phyloP scores from a whole-genome alignment of 2,113 vertebrate species.

The Lophura nycthemera region DNA sequence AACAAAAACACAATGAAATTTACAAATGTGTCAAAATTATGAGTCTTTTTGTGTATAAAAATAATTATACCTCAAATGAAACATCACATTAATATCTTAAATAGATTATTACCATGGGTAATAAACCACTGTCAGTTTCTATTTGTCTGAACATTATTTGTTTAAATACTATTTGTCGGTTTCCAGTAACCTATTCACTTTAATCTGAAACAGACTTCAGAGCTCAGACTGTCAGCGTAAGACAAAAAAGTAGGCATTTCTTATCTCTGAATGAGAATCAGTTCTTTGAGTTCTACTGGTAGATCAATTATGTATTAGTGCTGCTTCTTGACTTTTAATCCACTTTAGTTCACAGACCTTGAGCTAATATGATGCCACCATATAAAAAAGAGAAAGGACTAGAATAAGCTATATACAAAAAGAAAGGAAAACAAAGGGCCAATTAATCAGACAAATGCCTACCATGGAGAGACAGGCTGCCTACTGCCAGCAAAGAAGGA shows the following conservation, averaged over 20 bases:
- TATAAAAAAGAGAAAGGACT: conserved; percentile 28
- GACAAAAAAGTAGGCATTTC: neutral
- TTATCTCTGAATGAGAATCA: neutral
- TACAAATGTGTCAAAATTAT: neutral
- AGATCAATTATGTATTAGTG: conserved; percentile 56
- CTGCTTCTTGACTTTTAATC: conserved; percentile 51
- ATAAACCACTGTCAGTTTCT: neutral
- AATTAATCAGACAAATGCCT: conserved; percentile 5
- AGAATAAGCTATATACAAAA: neutral
- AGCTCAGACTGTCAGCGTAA: neutral
- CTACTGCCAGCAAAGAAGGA: neutral
- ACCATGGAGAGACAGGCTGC: neutral
- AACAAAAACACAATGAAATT: neutral
- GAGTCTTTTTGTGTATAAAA: neutral
- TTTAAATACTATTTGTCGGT: neutral
- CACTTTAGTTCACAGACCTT: conserved; percentile 46
- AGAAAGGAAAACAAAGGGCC: conserved; percentile 12
- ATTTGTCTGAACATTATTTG: neutral
- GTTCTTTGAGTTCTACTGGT: neutral
- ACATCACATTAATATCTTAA: conserved; percentile 1
- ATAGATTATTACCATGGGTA: neutral
- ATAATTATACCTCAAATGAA: neutral
- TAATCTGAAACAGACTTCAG: conserved; percentile 11
- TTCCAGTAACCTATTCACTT: neutral
- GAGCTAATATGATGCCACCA: conserved; percentile 40